Evolutionary conservation across 2,113 vertebrate species (phyloP).

Genomic region (Cyprinodon brontotheroides): DNA sequence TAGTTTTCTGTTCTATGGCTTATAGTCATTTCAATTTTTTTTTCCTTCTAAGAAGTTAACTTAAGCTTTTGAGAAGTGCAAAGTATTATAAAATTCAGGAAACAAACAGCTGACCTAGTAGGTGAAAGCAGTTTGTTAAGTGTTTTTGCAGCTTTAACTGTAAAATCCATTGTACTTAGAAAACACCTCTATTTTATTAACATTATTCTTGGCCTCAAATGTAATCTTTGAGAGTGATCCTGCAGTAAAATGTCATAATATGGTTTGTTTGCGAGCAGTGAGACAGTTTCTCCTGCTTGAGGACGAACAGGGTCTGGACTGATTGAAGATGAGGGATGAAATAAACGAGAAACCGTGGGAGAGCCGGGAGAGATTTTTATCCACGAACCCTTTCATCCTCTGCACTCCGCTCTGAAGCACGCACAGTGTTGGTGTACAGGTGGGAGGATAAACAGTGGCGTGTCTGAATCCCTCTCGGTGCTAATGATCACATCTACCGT

Average conservation of each 20-base stretch:
- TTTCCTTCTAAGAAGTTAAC: no score
- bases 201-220: not conserved
- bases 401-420: conserved; percentile 27
- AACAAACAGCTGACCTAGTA: no score
- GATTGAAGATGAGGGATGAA: conserved; percentile 33
- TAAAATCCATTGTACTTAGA: not conserved
- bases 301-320: conserved; percentile 12
- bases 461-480: conserved; percentile 50
- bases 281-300: not conserved
- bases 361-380: conserved; percentile 30
- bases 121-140: not conserved
- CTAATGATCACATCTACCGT: conserved; percentile 60
- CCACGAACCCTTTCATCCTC: conserved; percentile 50
- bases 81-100: no score
- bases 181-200: not conserved
- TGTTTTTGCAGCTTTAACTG: not conserved
- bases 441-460: conserved; percentile 57
- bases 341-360: conserved; percentile 36
- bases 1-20: no score
- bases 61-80: no score
- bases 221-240: not conserved
- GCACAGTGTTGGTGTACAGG: conserved; percentile 15
- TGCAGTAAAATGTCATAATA: not conserved
- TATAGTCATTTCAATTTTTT: no score
- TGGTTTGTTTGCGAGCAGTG: no score